phyloP scores from a whole-genome alignment of 2,113 vertebrate species.

The Camelus dromedarius region DNA sequence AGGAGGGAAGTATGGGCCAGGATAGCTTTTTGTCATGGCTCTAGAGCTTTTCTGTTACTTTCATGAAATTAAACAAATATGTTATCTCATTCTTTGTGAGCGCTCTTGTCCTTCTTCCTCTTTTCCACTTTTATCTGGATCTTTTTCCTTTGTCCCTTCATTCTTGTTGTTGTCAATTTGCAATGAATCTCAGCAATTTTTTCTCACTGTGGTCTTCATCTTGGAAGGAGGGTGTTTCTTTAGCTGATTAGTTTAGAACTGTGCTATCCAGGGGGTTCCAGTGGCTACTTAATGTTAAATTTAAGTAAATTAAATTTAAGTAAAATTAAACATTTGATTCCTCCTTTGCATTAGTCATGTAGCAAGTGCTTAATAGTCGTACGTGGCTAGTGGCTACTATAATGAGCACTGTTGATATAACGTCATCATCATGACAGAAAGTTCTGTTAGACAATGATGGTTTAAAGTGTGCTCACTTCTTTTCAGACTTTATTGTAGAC shows the following conservation, averaged over 20 bases:
- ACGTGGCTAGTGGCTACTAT: neutral
- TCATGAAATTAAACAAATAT: neutral
- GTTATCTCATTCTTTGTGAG: neutral
- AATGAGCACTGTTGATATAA: neutral
- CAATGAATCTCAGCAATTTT: neutral
- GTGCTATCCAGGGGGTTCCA: neutral
- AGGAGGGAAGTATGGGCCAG: neutral
- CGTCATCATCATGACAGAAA: neutral
- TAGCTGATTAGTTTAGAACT: neutral
- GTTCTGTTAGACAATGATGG: neutral
- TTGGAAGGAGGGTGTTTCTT: neutral
- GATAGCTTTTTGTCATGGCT: neutral
- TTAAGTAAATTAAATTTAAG: slow-evolving; percentile 1
- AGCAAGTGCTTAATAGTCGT: neutral
- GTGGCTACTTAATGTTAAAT: neutral
- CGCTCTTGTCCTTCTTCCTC: neutral
- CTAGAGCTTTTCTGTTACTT: neutral
- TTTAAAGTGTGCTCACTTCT: neutral
- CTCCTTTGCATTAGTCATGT: neutral
- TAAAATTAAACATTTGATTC: slow-evolving; percentile 17
- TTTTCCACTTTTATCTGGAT: neutral
- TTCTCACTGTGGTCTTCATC: neutral
- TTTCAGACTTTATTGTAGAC: neutral
- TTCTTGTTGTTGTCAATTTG: neutral
- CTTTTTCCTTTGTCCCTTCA: neutral